Evolutionary conservation across 1,140 invertebrate genomes (phyloP).

Genomic region (Leptopilina clavipes): DNA sequence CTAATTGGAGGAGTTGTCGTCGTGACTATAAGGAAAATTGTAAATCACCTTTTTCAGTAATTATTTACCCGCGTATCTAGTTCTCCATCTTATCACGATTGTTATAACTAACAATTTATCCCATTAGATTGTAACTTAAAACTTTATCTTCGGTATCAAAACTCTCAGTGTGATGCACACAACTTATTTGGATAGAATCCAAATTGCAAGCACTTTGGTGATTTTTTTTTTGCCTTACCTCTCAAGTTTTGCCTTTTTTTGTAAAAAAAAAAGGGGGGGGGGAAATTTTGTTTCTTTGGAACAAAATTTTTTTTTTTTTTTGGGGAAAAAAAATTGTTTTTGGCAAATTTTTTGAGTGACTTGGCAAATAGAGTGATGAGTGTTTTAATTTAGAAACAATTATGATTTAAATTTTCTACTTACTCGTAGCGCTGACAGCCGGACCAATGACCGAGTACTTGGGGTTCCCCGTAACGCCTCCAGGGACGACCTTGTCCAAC

Average conservation of each 20-base stretch:
- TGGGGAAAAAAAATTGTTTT: too few species aligned
- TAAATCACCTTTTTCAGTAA: not conserved
- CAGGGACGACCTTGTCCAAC: constrained; percentile 72
- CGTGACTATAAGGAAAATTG: not conserved
- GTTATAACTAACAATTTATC: not conserved
- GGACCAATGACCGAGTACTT: constrained; percentile 75
- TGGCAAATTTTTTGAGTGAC: too few species aligned
- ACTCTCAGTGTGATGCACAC: not conserved
- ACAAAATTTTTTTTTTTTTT: not conserved
- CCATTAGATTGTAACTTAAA: not conserved
- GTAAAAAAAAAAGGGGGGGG: too few species aligned
- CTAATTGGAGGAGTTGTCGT: not conserved
- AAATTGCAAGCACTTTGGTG: not conserved
- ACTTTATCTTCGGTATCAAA: constrained; percentile 2
- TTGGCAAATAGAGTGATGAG: not conserved
- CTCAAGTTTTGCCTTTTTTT: not conserved
- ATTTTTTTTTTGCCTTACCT: not conserved
- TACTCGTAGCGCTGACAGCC: constrained; percentile 76
- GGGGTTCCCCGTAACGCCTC: constrained; percentile 70
- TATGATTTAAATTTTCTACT: constrained; percentile 61
- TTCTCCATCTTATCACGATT: not conserved
- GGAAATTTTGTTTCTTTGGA: too few species aligned
- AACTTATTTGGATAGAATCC: constrained; percentile 12
- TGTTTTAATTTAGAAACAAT: not conserved
- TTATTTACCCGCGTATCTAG: not conserved